These are phyloP conservation scores for Fundulus diaphanus DNA, from an alignment of 2,797 vertebrate genomes.

Conservation along the genomic window DNA sequence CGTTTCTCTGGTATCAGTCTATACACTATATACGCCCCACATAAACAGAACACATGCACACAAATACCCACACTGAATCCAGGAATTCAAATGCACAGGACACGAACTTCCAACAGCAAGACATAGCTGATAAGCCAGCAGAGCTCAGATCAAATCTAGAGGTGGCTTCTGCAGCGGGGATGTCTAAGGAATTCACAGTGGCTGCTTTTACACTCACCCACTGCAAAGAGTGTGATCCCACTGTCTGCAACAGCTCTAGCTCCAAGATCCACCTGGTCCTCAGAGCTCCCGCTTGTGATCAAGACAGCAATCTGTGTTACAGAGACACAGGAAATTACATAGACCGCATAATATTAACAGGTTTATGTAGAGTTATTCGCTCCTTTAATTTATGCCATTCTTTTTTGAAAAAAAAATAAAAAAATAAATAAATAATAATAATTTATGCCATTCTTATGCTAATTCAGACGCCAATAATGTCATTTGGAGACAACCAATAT, in stretches of 20 bases:
- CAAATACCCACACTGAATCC: constrained; percentile 44
- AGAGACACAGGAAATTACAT: not conserved
- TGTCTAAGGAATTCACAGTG: constrained; percentile 62
- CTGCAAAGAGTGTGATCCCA: constrained; percentile 87
- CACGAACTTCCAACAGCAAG: constrained; percentile 62
- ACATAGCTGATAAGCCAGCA: constrained; percentile 56
- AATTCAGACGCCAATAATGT: not conserved
- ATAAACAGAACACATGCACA: constrained; percentile 22
- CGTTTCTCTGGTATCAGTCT: not conserved
- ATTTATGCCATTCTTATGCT: not conserved
- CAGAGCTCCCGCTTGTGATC: constrained; percentile 85
- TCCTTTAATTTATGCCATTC: not conserved
- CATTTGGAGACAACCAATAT: not conserved
- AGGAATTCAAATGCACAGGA: constrained; percentile 66
- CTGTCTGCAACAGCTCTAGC: constrained; percentile 78
- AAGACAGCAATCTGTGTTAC: constrained; percentile 81
- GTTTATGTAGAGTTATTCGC: not conserved
- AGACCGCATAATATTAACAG: not conserved
- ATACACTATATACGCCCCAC: constrained; percentile 8
- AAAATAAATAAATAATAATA: too few species aligned
- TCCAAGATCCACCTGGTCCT: constrained; percentile 77
- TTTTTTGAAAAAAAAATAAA: too few species aligned
- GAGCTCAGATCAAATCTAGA: constrained; percentile 54
- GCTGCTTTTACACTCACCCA: constrained; percentile 80
- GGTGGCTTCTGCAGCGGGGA: constrained; percentile 51